Conservation (phyloP, 1,140 invertebrate species). For the Zaprionus gabonicus region DNA sequence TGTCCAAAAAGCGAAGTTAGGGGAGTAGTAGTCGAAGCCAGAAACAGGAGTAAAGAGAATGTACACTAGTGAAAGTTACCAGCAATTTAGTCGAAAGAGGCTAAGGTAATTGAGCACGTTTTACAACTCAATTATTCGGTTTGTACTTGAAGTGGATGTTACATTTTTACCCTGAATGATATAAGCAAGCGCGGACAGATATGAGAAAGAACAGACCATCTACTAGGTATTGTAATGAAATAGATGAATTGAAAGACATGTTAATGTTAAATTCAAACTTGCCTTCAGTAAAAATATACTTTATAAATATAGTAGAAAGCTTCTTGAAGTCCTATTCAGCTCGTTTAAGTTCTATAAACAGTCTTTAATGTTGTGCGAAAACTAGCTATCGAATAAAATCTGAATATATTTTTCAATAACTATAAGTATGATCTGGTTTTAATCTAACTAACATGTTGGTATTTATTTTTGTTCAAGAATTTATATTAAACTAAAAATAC, state of each 20-base stretch:
- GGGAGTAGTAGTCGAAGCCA: not conserved
- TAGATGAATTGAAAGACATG: not conserved
- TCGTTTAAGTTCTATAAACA: not conserved
- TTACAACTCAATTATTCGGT: conserved; percentile 45
- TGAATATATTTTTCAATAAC: conserved; percentile 1
- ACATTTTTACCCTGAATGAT: not conserved
- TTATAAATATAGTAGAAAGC: too few relatives aligned
- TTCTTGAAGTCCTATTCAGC: too few relatives aligned
- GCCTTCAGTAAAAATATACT: not conserved
- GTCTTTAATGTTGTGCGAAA: not conserved
- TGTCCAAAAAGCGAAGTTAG: conserved; percentile 28
- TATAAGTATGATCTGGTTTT: conserved; percentile 24
- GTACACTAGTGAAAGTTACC: not conserved
- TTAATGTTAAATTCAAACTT: not conserved
- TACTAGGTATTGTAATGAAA: not conserved
- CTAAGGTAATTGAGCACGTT: conserved; percentile 49
- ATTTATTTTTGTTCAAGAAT: not conserved
- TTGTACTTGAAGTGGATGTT: conserved; percentile 25
- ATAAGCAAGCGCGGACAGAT: not conserved
- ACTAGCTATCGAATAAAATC: conserved; percentile 2
- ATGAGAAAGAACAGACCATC: not conserved
- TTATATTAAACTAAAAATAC: conserved; percentile 9
- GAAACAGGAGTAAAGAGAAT: not conserved
- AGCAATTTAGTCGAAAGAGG: conserved; percentile 10
- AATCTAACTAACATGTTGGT: conserved; percentile 33